Percentiles rank a stretch among this genome's conserved stretches.
Evolutionary conservation across 2,797 vertebrate species (phyloP).

Genomic region (Coregonus ussuriensis): DNA sequence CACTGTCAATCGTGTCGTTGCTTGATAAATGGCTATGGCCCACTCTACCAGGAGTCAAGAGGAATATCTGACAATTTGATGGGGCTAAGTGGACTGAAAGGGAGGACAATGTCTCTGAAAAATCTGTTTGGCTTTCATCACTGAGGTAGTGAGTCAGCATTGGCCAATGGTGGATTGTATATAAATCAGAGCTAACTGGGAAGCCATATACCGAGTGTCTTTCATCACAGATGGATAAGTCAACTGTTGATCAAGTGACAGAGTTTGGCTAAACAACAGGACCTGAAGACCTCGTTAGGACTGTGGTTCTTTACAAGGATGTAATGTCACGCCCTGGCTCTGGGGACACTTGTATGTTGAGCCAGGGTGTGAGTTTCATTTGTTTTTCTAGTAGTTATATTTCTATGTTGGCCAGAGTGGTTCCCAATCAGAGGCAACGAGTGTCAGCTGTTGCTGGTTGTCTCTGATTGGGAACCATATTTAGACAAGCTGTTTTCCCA

Average conservation of each 20-base stretch:
- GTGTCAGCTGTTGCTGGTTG: too few relatives aligned
- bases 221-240: slow-evolving; percentile 60
- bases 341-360: too few relatives aligned
- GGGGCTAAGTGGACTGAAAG: slow-evolving; percentile 59
- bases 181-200: slow-evolving; percentile 76
- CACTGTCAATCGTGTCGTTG: slow-evolving; percentile 36
- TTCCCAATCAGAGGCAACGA: too few relatives aligned
- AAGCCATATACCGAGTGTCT: slow-evolving; percentile 59
- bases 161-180: slow-evolving; percentile 66
- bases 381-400: too few relatives aligned
- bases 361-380: too few relatives aligned
- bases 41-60: slow-evolving; percentile 28
- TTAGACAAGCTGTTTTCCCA: too few relatives aligned
- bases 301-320: not conserved
- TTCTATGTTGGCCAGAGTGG: too few relatives aligned
- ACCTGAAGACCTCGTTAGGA: slow-evolving; percentile 14
- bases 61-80: slow-evolving; percentile 56
- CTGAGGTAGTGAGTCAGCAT: slow-evolving; percentile 71
- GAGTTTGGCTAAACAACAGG: slow-evolving; percentile 47
- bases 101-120: slow-evolving; percentile 55
- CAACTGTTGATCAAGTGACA: slow-evolving; percentile 64
- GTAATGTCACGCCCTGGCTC: too few relatives aligned
- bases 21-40: slow-evolving; percentile 44
- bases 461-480: too few relatives aligned
- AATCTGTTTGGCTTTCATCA: slow-evolving; percentile 59